phyloP scores from a whole-genome alignment of 2,888 invertebrate genomes.

The Keiferia lycopersicella region DNA sequence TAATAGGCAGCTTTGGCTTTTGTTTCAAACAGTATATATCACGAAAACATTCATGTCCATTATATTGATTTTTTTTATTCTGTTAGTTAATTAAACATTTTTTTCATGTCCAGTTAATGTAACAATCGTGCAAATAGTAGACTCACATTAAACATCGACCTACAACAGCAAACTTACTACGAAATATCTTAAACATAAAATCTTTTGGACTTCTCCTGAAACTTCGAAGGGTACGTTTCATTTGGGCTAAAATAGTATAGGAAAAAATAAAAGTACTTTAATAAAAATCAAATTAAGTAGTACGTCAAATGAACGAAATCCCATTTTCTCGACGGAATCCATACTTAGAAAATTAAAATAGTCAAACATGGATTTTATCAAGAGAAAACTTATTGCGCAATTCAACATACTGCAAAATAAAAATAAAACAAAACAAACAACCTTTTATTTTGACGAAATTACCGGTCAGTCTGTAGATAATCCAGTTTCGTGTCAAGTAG shows the following conservation, averaged over 20 bases:
- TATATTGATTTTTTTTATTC: not conserved
- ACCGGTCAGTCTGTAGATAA: conserved; percentile 76
- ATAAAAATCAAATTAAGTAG: conserved; percentile 7
- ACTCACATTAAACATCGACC: not conserved
- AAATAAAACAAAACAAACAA: conserved; percentile 16
- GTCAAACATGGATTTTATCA: not conserved
- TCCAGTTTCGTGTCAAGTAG: conserved; percentile 85
- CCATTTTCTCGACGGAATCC: not conserved
- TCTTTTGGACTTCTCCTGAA: conserved; percentile 54
- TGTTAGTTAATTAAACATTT: not conserved
- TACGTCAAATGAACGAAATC: not conserved
- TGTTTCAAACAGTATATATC: not conserved
- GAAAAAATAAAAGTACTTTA: conserved; percentile 31
- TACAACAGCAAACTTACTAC: conserved; percentile 55
- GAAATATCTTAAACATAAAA: conserved; percentile 52
- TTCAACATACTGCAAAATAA: conserved; percentile 26
- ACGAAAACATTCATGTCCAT: not conserved
- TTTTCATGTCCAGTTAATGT: not conserved
- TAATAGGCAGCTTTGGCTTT: too few species aligned
- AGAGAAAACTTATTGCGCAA: not conserved
- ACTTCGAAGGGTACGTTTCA: conserved; percentile 50
- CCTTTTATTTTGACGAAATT: conserved; percentile 33
- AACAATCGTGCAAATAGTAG: not conserved
- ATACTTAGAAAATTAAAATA: not conserved
- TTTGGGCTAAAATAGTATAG: conserved; percentile 55